phyloP scores from a whole-genome alignment of 2,113 vertebrate species.

The Cyprinodon tularosa region DNA sequence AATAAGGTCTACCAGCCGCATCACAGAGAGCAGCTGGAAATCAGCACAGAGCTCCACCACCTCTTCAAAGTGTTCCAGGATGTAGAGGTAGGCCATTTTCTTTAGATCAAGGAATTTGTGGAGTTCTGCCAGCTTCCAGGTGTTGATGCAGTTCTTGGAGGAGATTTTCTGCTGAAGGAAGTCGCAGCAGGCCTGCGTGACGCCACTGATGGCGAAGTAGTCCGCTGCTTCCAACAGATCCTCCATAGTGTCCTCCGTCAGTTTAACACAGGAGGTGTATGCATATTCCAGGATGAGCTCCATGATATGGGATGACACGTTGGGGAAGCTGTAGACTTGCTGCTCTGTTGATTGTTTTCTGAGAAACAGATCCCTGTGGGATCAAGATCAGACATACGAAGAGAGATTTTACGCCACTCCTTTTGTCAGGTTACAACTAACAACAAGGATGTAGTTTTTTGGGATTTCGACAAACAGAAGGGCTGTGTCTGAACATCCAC shows the following conservation, averaged over 20 bases:
- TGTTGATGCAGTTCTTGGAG: constrained; percentile 70
- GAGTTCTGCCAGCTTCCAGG: constrained; percentile 68
- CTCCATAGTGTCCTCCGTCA: constrained; percentile 79
- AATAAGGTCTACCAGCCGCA: constrained; percentile 79
- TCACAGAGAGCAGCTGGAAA: constrained; percentile 77
- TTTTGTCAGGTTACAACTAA: no score
- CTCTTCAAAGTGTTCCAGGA: constrained; percentile 82
- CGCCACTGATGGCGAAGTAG: constrained; percentile 76
- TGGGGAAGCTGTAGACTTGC: neutral
- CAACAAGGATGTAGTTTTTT: no score
- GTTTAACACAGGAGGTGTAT: constrained; percentile 17
- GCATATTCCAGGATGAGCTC: constrained; percentile 16
- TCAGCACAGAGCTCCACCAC: constrained; percentile 65
- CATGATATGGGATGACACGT: constrained; percentile 4
- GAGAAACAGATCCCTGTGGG: constrained; percentile 34
- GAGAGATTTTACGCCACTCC: no score
- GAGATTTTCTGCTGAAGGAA: constrained; percentile 82
- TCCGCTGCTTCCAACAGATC: constrained; percentile 78
- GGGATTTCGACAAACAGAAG: no score
- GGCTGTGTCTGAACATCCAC: no score
- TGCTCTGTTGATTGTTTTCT: neutral
- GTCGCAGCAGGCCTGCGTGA: constrained; percentile 76
- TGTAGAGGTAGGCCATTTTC: constrained; percentile 76
- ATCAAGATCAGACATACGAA: no score
- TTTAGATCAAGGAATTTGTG: constrained; percentile 70